phyloP scores from a whole-genome alignment of 1,140 invertebrate species.

The Micrasema longulum region DNA sequence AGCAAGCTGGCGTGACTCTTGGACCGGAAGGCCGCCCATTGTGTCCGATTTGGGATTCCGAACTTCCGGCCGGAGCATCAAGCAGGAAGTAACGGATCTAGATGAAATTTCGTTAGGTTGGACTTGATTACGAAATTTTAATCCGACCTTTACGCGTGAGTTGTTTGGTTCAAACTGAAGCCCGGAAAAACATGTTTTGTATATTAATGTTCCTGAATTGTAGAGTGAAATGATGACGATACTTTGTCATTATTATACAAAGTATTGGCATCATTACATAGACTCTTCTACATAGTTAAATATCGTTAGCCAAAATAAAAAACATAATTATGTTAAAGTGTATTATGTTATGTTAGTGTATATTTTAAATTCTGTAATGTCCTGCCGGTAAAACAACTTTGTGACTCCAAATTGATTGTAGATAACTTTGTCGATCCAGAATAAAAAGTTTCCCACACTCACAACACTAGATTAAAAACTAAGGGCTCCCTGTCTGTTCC shows the following conservation, averaged over 20 bases:
- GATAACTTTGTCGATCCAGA: too few species aligned
- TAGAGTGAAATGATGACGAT: neutral
- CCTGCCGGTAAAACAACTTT: too few species aligned
- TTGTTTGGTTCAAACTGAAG: too few species aligned
- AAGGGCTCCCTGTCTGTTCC: too few species aligned
- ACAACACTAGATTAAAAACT: too few species aligned
- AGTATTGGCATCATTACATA: neutral
- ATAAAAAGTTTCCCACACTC: too few species aligned
- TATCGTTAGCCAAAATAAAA: neutral
- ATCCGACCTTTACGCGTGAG: neutral
- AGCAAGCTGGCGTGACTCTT: neutral
- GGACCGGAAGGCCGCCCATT: conserved; percentile 18
- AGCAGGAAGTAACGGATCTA: conserved; percentile 19
- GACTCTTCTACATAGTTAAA: neutral
- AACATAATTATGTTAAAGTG: too few species aligned
- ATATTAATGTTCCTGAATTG: neutral
- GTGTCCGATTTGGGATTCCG: conserved; percentile 27
- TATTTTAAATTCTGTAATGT: too few species aligned
- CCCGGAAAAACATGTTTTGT: neutral
- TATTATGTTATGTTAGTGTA: too few species aligned
- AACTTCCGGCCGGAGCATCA: conserved; percentile 12
- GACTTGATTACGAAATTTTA: neutral
- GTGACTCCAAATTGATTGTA: too few species aligned
- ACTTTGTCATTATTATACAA: neutral
- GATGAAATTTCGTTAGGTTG: neutral